Base-by-base conservation (phyloP, 2,113 vertebrate species). In the Colistium nudipinnis region DNA sequence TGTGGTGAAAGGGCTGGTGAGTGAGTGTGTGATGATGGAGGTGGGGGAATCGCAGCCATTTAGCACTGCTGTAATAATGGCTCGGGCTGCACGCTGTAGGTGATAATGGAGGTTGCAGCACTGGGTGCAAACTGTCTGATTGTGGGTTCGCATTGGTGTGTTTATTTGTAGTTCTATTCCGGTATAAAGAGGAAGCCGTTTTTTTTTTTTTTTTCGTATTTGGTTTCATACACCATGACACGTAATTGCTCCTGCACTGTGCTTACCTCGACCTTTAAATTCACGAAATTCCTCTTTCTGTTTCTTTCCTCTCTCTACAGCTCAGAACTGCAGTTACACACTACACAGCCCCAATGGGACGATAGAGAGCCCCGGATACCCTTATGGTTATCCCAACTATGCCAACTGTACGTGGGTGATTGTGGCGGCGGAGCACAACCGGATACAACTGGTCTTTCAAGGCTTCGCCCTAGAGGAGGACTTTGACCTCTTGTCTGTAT, bases 401-500 rank as follows among this genome's bases (percentile, higher is more conserved):
- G 98, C 97, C 93, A 99, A 99, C 93, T 99, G 98, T 88, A 98
- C 97, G 0, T 99, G 98, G 98, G 98, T 95, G 87, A 95, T 99
- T 81, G 94, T 94, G 16, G 95, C 95, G 0, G 94, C 96, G 52
- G 96, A 96, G 81, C 95, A 98, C 90, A 96, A 96, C 90, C 93
- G 98, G 89, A 95, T 99, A 92, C 98, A 99, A 91, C 94, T 99
- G 3, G 96, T 98, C 82, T 99, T 99, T 93, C 96, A 97, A 91
- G 95, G 97, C 80, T 99, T 99, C 31, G 98, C 98, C 0, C 89
- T 99, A 51, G 98, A 99, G 83, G 98, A 99, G 90, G 98, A 99
- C 87, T 99, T 99, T 77, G 98, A 99, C 64, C 94, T 99, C 9
- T 85, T 99, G 56, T 97, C 96, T 1, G 93, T 99, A 74, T 99